These are phyloP conservation scores for Campoletis raptor DNA, from an alignment of 2,888 invertebrate genomes.

Conservation along the genomic window DNA sequence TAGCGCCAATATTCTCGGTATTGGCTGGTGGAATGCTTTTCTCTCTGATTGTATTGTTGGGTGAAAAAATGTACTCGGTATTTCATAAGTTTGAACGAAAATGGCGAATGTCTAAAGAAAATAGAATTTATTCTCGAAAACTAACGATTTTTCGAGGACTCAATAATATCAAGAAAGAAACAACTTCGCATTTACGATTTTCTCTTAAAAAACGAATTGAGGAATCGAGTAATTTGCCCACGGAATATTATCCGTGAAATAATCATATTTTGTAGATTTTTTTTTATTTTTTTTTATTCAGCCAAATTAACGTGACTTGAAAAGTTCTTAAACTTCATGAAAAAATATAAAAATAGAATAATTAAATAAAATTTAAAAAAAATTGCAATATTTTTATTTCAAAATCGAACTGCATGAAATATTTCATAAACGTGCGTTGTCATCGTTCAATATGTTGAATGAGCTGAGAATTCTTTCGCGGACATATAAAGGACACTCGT, in stretches of 20 bases:
- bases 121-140: background rate
- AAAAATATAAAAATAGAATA: background rate
- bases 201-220: background rate
- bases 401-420: background rate
- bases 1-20: constrained; percentile 75
- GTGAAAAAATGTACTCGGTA: constrained; percentile 69
- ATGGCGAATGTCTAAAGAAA: background rate
- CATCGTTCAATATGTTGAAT: background rate
- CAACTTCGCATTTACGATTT: background rate
- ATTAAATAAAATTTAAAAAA: background rate
- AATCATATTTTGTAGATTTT: too few species aligned
- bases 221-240: background rate
- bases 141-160: background rate
- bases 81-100: background rate
- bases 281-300: background rate
- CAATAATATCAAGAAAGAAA: background rate
- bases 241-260: constrained; percentile 22
- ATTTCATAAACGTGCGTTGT: constrained; percentile 19
- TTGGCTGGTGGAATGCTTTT: constrained; percentile 71
- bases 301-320: background rate
- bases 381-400: background rate
- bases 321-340: background rate
- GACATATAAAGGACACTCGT: background rate
- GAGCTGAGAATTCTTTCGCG: constrained; percentile 8
- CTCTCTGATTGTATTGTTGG: constrained; percentile 68